phyloP scores from a whole-genome alignment of 2,797 vertebrate species.

The Hybognathus amarus region DNA sequence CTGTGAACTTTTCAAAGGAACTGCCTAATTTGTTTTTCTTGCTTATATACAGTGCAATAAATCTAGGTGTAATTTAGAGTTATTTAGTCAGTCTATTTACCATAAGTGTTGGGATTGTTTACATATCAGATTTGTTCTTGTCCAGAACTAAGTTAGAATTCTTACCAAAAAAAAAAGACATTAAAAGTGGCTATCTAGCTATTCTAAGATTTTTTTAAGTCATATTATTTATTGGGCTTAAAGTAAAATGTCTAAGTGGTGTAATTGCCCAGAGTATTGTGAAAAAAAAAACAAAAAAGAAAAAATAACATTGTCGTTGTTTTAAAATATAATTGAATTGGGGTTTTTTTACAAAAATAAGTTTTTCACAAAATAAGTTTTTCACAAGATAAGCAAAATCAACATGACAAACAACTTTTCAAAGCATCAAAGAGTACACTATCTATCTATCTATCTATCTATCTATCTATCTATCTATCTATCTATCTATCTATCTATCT shows the following conservation, averaged over 20 bases:
- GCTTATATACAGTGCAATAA: constrained; percentile 70
- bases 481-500: constrained; percentile 6
- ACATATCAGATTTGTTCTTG: background rate
- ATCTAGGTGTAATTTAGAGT: constrained; percentile 58
- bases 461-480: constrained; percentile 20
- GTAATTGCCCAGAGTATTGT: background rate
- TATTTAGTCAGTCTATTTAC: constrained; percentile 49
- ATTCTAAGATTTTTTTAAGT: background rate
- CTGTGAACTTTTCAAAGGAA: constrained; percentile 60
- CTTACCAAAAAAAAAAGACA: background rate
- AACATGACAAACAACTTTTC: too few relatives aligned
- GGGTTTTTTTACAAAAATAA: too few relatives aligned
- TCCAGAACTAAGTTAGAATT: background rate
- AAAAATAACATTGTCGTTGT: too few relatives aligned
- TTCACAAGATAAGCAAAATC: too few relatives aligned
- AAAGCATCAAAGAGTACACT: background rate
- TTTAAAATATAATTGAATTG: too few relatives aligned
- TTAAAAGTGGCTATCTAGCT: background rate
- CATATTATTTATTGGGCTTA: background rate
- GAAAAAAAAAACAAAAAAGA: too few relatives aligned
- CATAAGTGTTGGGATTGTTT: constrained; percentile 15
- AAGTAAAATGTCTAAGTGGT: background rate
- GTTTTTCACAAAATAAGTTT: too few relatives aligned
- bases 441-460: too few relatives aligned
- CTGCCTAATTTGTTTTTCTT: constrained; percentile 64